Conservation (phyloP, 2,888 invertebrate genomes). For the Rhorus exstirpatorius region DNA sequence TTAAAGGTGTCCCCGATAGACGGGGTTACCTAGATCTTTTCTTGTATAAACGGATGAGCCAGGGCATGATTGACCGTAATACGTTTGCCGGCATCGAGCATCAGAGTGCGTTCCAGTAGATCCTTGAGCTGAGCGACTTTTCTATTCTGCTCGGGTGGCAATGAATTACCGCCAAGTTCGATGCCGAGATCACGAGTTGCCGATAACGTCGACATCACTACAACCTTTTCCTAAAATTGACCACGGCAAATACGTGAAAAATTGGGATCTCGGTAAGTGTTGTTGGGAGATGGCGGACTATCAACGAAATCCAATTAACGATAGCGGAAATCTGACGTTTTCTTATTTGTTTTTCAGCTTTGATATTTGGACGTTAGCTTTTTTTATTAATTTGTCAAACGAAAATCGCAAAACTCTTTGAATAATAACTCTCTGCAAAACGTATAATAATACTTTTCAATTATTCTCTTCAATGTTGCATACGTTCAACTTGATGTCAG, state of each 20-base stretch:
- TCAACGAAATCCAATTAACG: conserved; percentile 1
- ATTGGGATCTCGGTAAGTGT: neutral
- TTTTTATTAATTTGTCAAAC: too few relatives aligned
- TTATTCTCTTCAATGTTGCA: too few relatives aligned
- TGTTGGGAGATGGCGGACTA: neutral
- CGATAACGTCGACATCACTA: conserved; percentile 97
- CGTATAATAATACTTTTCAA: too few relatives aligned
- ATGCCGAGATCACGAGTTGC: conserved; percentile 94
- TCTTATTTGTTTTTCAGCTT: neutral
- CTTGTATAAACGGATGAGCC: conserved; percentile 98
- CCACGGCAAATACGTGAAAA: conserved; percentile 59
- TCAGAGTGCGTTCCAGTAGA: conserved; percentile 95
- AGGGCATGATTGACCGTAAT: conserved; percentile 98
- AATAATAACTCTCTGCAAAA: too few relatives aligned
- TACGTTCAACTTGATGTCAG: too few relatives aligned
- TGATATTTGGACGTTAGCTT: neutral
- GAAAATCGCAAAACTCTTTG: too few relatives aligned
- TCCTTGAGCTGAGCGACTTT: conserved; percentile 97
- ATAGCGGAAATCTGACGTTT: neutral
- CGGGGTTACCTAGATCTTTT: conserved; percentile 91
- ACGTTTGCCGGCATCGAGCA: conserved; percentile 96
- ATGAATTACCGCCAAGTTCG: conserved; percentile 95
- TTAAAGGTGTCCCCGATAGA: conserved; percentile 69
- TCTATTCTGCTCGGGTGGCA: conserved; percentile 95
- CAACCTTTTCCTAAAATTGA: conserved; percentile 95